Evolutionary conservation across 2,113 vertebrate genomes (phyloP).

Genomic region (Bos indicus): DNA sequence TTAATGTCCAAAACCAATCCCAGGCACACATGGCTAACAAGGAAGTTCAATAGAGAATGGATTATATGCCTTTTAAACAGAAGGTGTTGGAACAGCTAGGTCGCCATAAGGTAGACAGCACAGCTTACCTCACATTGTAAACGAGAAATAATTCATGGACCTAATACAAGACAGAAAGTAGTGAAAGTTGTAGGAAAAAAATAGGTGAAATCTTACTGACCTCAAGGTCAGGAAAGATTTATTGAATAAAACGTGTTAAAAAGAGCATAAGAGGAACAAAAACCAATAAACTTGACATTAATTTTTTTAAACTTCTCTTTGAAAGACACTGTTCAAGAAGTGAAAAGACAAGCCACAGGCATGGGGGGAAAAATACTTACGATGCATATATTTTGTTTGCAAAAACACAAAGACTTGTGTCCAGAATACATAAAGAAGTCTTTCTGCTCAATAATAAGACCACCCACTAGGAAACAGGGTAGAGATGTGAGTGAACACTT

Average conservation of each 20-base stretch:
- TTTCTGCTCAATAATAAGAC: background rate
- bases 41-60: background rate
- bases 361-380: background rate
- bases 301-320: background rate
- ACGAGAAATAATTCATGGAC: background rate
- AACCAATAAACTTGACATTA: background rate
- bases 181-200: background rate
- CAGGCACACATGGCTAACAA: rapidly evolving
- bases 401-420: background rate
- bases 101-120: rapidly evolving
- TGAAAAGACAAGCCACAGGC: background rate
- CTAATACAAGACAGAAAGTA: rapidly evolving
- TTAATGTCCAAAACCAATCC: too few relatives aligned
- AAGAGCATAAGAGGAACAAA: background rate
- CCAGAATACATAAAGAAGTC: background rate
- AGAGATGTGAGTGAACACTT: background rate
- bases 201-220: background rate
- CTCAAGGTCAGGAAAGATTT: background rate
- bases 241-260: background rate
- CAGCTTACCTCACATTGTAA: rapidly evolving
- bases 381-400: background rate
- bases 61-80: background rate
- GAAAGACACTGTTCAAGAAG: background rate
- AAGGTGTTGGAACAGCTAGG: rapidly evolving
- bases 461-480: background rate